Conservation (phyloP, 2,113 vertebrate genomes). For the Phycodurus eques region DNA sequence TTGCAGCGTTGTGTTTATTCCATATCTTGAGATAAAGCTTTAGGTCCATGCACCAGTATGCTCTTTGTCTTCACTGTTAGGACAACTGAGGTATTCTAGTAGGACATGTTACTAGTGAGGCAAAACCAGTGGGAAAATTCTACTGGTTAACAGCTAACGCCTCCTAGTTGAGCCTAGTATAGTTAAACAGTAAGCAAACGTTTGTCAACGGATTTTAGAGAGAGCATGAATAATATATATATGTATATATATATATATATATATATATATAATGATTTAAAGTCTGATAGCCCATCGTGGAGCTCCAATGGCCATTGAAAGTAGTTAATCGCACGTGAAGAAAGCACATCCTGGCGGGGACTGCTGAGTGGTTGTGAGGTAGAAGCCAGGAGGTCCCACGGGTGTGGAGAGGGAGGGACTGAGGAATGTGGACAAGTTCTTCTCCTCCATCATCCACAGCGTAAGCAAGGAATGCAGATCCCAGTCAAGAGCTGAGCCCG, state of each 20-base stretch:
- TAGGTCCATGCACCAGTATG: background rate
- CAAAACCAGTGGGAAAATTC: background rate
- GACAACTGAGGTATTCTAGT: too few species aligned
- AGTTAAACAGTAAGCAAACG: background rate
- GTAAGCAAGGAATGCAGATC: conserved; percentile 37
- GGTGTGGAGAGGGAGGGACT: conserved; percentile 41
- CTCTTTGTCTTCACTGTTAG: too few species aligned
- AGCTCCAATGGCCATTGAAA: conserved; percentile 19
- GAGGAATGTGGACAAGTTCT: conserved; percentile 61
- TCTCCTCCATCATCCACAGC: conserved; percentile 31
- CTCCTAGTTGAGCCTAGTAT: background rate
- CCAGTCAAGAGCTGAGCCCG: conserved; percentile 9
- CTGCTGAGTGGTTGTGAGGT: conserved; percentile 29
- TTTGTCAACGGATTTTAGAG: background rate
- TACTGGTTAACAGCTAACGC: background rate
- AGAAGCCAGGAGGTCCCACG: conserved; percentile 34
- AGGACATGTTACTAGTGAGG: too few species aligned
- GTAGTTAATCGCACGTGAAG: conserved; percentile 5
- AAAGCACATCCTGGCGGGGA: conserved; percentile 42
- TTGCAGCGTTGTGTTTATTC: background rate
- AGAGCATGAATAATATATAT: conserved; percentile 14
- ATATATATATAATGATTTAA: conserved; percentile 5
- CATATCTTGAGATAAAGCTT: background rate
- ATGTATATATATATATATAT: conserved; percentile 7
- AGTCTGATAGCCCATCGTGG: background rate